Base-by-base conservation (phyloP, 2,888 invertebrate genomes). In the Nomada goodeniana region DNA sequence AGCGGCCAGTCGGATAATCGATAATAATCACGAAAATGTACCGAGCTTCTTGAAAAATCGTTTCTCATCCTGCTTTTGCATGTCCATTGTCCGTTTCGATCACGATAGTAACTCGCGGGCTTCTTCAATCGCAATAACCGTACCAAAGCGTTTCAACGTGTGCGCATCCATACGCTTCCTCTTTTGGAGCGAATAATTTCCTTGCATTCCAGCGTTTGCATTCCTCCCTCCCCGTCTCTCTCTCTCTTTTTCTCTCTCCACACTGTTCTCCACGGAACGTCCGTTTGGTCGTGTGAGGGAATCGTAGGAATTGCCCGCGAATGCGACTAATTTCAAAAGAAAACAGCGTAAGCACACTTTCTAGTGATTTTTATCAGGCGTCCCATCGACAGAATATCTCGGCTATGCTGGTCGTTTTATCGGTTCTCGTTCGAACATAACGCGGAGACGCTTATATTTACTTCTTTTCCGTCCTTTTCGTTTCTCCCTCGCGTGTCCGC, bases 271-370 rank as follows among this genome's bases (percentile, higher is more conserved):
- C 11, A 0, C 11, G 15, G 47, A 47, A 5, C 44, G 47, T 7
- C 23, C 23, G 42, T 5, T 13, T 9, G 23, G 2, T 7, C 10
- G 18, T n/a, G 1, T 7, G 26, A n/a, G 20, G 26, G 59, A 60
- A 47, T 59, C 47, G 47, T 4, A 20, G 60, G 59, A 70, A 70
- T 70, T 55, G 55, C 44, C 18, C 11, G 26, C 60, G 20, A 60
- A 70, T 29, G 60, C 29, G 47, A 70, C 36, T 71, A 55, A 71
- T 52, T 36, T 20, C 60, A 69, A 57, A 57, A 72, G 63, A 64
- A 77, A 59, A 63, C 68, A 20, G 9, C 23, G 26, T 68, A 26
- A 36, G 36, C 23, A 20, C 23, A 61, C 71, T 71, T 71, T 61
- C 71, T 61, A 61, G 52, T n/a, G 52, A 71, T 71, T 61, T 50